phyloP scores from a whole-genome alignment of 2,888 invertebrate species.

The Thecocarcelia acutangulata region DNA sequence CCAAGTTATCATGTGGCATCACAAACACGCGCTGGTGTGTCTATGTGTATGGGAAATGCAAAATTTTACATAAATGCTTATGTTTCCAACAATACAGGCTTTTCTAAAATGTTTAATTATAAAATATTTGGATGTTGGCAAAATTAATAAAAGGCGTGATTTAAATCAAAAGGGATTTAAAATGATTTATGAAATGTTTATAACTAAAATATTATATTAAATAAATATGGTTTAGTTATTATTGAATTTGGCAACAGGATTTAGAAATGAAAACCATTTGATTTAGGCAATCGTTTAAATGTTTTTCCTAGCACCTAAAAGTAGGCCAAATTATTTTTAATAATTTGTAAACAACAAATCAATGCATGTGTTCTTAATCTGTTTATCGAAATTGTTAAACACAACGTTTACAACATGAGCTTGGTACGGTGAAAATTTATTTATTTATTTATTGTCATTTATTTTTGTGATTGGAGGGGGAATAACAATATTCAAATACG shows the following conservation, averaged over 20 bases:
- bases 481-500: neutral
- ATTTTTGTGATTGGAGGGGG: neutral
- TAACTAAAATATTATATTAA: constrained; percentile 13
- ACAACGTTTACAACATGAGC: constrained; percentile 11
- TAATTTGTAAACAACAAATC: constrained; percentile 12
- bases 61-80: neutral
- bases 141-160: constrained; percentile 12
- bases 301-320: constrained; percentile 22
- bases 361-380: neutral
- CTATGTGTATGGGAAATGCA: neutral
- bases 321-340: constrained; percentile 19
- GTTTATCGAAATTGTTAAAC: neutral
- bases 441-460: neutral
- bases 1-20: too few relatives aligned
- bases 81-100: too few relatives aligned
- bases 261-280: constrained; percentile 32
- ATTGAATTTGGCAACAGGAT: constrained; percentile 10
- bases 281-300: constrained; percentile 16
- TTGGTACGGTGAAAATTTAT: neutral
- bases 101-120: constrained; percentile 34
- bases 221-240: constrained; percentile 26
- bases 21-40: neutral
- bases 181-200: constrained; percentile 37
- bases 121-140: constrained; percentile 32
- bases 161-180: constrained; percentile 42